Evolutionary conservation across 2,113 vertebrate genomes (phyloP).

Genomic region (Elgaria multicarinata): DNA sequence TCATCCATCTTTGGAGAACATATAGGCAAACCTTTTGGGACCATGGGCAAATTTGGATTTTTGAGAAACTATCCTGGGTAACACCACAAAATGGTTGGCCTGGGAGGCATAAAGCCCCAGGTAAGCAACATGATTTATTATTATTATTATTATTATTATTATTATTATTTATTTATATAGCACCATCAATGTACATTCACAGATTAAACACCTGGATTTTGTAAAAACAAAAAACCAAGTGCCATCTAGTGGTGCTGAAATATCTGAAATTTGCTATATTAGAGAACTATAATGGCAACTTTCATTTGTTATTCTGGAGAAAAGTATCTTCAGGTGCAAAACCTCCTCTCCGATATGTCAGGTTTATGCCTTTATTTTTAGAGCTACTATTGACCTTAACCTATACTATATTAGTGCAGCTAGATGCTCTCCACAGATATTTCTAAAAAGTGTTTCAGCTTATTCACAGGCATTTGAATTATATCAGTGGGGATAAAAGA

Average conservation of each 20-base stretch:
- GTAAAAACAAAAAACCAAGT: no score
- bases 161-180: no score
- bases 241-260: slow-evolving; percentile 61
- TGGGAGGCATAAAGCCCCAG: no score
- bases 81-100: no score
- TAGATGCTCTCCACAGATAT: not conserved
- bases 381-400: not conserved
- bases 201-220: no score
- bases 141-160: no score
- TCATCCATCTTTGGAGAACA: not conserved
- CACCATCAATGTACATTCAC: no score
- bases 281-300: not conserved
- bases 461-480: not conserved
- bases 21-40: no score
- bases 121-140: no score
- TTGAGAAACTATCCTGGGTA: no score
- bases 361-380: not conserved
- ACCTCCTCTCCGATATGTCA: not conserved
- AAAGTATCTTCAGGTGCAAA: not conserved
- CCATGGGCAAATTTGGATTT: no score
- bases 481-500: not conserved
- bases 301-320: not conserved
- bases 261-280: not conserved
- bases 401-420: not conserved
- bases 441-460: not conserved